Base-by-base conservation (phyloP, 2,888 invertebrate genomes). In the Nephrotoma guestfalica region DNA sequence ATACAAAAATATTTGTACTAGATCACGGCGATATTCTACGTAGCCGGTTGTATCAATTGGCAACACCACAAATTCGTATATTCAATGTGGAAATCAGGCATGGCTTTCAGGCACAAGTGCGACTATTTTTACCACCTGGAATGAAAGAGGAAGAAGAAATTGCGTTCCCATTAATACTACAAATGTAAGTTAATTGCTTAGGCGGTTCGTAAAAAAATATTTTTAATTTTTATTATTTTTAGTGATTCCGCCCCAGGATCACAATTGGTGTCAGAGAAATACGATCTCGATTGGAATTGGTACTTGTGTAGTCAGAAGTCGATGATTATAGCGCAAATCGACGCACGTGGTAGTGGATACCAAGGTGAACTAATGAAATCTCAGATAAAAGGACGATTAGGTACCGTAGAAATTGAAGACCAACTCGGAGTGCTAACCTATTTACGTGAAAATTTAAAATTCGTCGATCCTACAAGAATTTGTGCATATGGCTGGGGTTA, bases 401-500 rank as follows among this genome's bases (percentile, higher is more conserved):
- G 96, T 6, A 94, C 94, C 0, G 93, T 94, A 0, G 96, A 97
- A 89, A 95, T 96, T 0, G 94, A 95, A 89, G 96, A 97, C 90
- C 96, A 96, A 90, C 93, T 96, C 86, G 94, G 94, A 40, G 94
- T 94, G 0, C 89, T 94, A 30, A 95, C 95, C n/a, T 96, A 96
- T 90, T 93, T 97, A 41, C 93, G 95, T 86, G 95, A 96, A 89
- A 95, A 95, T 89, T 93, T 97, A 86, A 95, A 95, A 90, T 97
- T 95, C 92, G 95, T 98, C 87, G 97, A 97, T 92, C 94, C 94
- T 0, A 91, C 93, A 7, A 94, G 96, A 88, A 95, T 97, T 88
- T 97, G 96, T 87, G 95, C 97, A 87, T 97, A 96, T 93, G 98
- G 98, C 7, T 91, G 91, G 89, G 97, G 97, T 3, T 98, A 97